Percentiles rank a stretch among this genome's conserved stretches.
Evolutionary conservation across 2,888 invertebrate genomes (phyloP).

Genomic region (Fragum whitleyi): DNA sequence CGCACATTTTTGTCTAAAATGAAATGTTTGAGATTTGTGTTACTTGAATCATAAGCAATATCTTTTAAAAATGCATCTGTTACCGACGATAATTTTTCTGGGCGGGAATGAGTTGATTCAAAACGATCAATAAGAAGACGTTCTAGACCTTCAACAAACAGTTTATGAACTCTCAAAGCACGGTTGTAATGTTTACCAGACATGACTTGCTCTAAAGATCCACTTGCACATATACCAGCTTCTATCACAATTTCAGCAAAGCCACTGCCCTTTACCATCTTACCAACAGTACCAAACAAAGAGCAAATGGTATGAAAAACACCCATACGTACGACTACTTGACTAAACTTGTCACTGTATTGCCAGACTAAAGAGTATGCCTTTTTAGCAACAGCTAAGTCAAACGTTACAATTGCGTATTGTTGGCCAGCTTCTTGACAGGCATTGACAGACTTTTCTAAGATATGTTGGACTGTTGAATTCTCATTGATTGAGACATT

Average conservation of each 20-base stretch:
- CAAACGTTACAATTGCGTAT: constrained; percentile 60
- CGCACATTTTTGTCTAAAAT: no score
- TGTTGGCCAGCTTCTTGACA: constrained; percentile 45
- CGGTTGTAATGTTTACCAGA: constrained; percentile 39
- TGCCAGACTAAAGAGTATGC: constrained; percentile 59
- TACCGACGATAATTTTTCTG: neutral
- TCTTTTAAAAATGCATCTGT: neutral
- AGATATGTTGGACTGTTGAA: constrained; percentile 58
- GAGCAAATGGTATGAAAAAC: constrained; percentile 52
- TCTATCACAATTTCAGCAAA: constrained; percentile 47
- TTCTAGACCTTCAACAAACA: constrained; percentile 41
- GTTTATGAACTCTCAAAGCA: constrained; percentile 56
- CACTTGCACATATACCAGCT: constrained; percentile 51
- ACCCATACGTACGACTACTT: constrained; percentile 37
- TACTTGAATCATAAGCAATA: neutral
- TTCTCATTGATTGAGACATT: constrained; percentile 54
- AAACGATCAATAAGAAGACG: constrained; percentile 31
- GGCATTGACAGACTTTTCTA: constrained; percentile 48
- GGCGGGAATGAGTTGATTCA: neutral
- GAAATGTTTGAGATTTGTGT: neutral
- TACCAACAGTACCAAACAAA: constrained; percentile 45
- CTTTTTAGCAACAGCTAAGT: constrained; percentile 63
- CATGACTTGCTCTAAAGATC: constrained; percentile 51
- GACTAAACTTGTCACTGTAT: constrained; percentile 27
- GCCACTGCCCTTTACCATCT: constrained; percentile 49